Conservation (phyloP, 2,888 invertebrate genomes). For the Galerucella calmariensis region DNA sequence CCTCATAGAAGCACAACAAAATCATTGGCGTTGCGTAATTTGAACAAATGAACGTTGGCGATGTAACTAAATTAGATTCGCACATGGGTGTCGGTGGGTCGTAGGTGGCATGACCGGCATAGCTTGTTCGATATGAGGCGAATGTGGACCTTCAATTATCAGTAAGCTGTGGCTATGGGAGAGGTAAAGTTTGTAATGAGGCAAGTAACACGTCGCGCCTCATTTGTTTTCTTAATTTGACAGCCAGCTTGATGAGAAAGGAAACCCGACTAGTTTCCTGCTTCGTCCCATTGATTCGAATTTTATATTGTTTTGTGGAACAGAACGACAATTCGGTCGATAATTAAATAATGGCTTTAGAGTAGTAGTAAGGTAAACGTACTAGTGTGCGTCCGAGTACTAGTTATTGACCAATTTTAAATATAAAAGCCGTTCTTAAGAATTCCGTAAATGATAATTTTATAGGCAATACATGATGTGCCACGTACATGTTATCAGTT, state of each 20-base stretch:
- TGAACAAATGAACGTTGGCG: slow-evolving; percentile 72
- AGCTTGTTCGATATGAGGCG: slow-evolving; percentile 36
- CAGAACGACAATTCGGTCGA: no score
- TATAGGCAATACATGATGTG: no score
- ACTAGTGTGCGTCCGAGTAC: no score
- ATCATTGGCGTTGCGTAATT: slow-evolving; percentile 66
- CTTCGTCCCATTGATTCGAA: slow-evolving; percentile 35
- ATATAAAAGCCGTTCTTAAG: no score
- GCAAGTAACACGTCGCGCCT: slow-evolving; percentile 46
- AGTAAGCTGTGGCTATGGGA: slow-evolving; percentile 31
- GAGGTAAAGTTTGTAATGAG: slow-evolving; percentile 46
- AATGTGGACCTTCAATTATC: slow-evolving; percentile 22
- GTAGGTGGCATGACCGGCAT: slow-evolving; percentile 30
- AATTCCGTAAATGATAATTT: no score
- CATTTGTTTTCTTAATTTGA: slow-evolving; percentile 49
- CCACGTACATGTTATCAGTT: no score
- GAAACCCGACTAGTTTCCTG: background rate
- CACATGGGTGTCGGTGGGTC: slow-evolving; percentile 58
- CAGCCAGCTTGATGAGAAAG: slow-evolving; percentile 26
- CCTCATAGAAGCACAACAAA: slow-evolving; percentile 45
- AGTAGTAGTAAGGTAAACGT: no score
- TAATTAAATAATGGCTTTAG: no score
- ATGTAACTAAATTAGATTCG: slow-evolving; percentile 74
- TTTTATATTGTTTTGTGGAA: slow-evolving; percentile 7
- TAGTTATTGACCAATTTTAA: no score